A percentile compares a stretch with the other conserved stretches of the same genome.
Conservation (phyloP, 2,888 invertebrate genomes). For the Alviniconcha strummeri region DNA sequence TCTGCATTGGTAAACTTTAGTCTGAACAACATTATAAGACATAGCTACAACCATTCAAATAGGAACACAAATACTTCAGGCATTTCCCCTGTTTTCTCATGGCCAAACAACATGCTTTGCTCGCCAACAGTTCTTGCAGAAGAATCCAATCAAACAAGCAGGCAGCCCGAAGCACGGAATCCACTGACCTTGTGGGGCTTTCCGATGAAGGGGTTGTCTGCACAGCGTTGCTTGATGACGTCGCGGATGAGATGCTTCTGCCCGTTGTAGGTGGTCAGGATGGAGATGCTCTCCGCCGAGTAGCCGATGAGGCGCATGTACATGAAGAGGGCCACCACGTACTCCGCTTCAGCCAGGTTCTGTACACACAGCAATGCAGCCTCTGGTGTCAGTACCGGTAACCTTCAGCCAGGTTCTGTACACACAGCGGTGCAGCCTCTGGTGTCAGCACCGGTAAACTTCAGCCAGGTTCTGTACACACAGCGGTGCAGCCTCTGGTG, state of each 20-base stretch:
- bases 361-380: slow-evolving; percentile 49
- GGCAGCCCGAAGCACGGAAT: too few relatives aligned
- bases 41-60: too few relatives aligned
- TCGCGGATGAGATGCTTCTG: slow-evolving; percentile 98
- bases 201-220: slow-evolving; percentile 95
- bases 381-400: too few relatives aligned
- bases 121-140: too few relatives aligned
- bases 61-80: too few relatives aligned
- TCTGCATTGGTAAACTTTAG: too few relatives aligned
- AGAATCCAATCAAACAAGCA: too few relatives aligned
- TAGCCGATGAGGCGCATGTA: slow-evolving; percentile 98
- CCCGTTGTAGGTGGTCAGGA: slow-evolving; percentile 98
- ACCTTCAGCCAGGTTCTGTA: slow-evolving; percentile 78
- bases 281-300: slow-evolving; percentile 96
- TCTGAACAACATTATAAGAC: too few relatives aligned
- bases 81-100: too few relatives aligned
- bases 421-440: too few relatives aligned
- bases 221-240: slow-evolving; percentile 92
- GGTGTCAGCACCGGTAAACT: slow-evolving; percentile 52
- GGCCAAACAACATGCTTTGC: too few relatives aligned
- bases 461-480: slow-evolving; percentile 78
- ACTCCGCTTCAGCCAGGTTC: slow-evolving; percentile 84
- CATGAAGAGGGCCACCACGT: slow-evolving; percentile 97
- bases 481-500: too few relatives aligned
- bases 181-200: slow-evolving; percentile 69